Conservation (phyloP, 92 coral and sea anemone species). For the Siderastrea radians region DNA sequence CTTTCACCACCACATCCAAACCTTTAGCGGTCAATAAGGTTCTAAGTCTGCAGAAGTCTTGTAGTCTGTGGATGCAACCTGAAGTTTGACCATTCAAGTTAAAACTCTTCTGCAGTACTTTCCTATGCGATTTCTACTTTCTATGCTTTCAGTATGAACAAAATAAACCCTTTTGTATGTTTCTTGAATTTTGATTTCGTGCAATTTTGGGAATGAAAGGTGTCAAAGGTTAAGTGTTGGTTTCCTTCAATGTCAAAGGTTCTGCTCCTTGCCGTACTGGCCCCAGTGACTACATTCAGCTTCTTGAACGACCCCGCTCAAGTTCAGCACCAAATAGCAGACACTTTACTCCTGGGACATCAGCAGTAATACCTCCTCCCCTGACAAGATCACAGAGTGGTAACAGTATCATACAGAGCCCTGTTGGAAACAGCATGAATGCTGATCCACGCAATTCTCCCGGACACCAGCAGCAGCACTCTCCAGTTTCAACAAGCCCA, state of each 20-base stretch:
- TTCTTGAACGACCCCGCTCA: conserved; percentile 88
- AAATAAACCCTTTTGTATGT: too few relatives aligned
- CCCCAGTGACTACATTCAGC: conserved; percentile 78
- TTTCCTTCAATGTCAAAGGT: conserved; percentile 58
- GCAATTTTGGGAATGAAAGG: background rate
- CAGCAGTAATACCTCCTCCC: conserved; percentile 90
- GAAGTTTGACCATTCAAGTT: too few relatives aligned
- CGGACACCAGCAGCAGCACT: conserved; percentile 72
- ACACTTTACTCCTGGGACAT: conserved; percentile 82
- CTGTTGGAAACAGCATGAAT: conserved; percentile 33
- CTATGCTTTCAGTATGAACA: too few relatives aligned
- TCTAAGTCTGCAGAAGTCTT: too few relatives aligned
- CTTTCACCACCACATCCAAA: too few relatives aligned
- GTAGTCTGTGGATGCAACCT: too few relatives aligned
- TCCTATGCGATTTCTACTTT: too few relatives aligned
- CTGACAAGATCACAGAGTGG: conserved; percentile 75
- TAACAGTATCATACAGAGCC: conserved; percentile 49
- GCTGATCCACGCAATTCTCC: conserved; percentile 51
- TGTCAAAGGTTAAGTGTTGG: too few relatives aligned
- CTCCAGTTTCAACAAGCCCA: conserved; percentile 88
- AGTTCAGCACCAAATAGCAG: conserved; percentile 86
- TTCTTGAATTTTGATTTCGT: background rate
- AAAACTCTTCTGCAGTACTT: too few relatives aligned
- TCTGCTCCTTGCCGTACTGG: conserved; percentile 92
- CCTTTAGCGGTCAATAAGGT: too few relatives aligned